Conservation (phyloP, 2,888 invertebrate species). For the Nematopogon swammerdamellus region DNA sequence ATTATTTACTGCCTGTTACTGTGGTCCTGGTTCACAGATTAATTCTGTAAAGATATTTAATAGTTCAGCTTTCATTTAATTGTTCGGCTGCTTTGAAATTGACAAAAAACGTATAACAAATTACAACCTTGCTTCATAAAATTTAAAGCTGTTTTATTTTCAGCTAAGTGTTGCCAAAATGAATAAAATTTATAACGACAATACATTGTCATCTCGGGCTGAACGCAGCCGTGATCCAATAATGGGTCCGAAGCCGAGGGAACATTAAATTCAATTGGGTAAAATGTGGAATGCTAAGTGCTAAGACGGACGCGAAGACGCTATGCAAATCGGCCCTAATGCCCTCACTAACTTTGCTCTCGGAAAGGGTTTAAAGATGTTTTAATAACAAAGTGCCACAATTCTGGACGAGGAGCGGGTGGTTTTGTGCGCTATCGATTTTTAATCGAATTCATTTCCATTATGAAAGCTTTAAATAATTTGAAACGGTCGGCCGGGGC, state of each 20-base stretch:
- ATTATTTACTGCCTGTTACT: too few relatives aligned
- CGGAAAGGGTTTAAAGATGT: neutral
- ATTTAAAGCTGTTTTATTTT: too few relatives aligned
- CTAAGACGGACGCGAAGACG: conserved; percentile 12
- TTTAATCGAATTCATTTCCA: neutral
- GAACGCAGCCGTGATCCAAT: neutral
- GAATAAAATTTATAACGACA: too few relatives aligned
- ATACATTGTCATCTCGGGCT: neutral
- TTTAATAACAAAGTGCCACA: neutral
- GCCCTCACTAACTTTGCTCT: neutral
- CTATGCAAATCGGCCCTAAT: conserved; percentile 10
- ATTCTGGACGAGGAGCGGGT: neutral
- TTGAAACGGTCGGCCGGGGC: too few relatives aligned
- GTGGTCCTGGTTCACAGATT: too few relatives aligned
- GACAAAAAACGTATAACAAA: too few relatives aligned
- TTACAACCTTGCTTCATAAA: too few relatives aligned
- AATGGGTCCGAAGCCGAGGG: neutral
- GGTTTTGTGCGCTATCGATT: neutral
- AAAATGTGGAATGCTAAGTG: conserved; percentile 13
- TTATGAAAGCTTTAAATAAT: too few relatives aligned
- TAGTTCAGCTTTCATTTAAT: too few relatives aligned
- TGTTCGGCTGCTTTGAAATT: too few relatives aligned
- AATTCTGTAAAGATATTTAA: too few relatives aligned
- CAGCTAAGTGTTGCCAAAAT: too few relatives aligned
- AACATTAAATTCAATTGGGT: conserved; percentile 12